phyloP scores from a whole-genome alignment of 1,140 invertebrate genomes.

The Palaemon carinicauda region DNA sequence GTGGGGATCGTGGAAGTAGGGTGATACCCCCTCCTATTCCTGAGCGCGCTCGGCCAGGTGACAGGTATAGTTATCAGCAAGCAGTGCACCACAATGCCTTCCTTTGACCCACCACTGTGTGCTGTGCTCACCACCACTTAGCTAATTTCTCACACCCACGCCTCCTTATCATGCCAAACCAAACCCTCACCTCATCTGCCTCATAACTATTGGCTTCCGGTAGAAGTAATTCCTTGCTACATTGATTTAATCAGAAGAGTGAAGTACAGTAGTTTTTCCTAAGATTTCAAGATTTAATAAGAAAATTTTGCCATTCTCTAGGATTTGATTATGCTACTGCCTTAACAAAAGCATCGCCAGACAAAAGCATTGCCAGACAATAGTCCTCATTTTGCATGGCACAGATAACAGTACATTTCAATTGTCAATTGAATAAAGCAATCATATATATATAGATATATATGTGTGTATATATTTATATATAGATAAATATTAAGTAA shows the following conservation, averaged over 20 bases:
- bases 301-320: too few species aligned
- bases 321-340: not conserved
- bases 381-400: too few species aligned
- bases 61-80: conserved; percentile 82
- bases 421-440: too few species aligned
- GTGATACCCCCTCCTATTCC: conserved; percentile 66
- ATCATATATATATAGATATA: too few species aligned
- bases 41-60: conserved; percentile 72
- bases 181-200: conserved; percentile 14
- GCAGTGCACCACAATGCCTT: conserved; percentile 63
- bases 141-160: conserved; percentile 11
- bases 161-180: conserved; percentile 19
- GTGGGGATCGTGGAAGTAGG: conserved; percentile 29
- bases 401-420: too few species aligned
- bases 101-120: conserved; percentile 40
- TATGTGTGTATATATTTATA: too few species aligned
- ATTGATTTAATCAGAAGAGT: not conserved
- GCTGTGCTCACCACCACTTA: not conserved
- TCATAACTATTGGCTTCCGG: not conserved
- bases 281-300: too few species aligned
- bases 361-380: too few species aligned
- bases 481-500: too few species aligned
- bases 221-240: not conserved
- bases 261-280: too few species aligned
- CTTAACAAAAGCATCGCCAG: not conserved